phyloP scores from a whole-genome alignment of 2,797 vertebrate genomes.

The Setipinna tenuifilis region DNA sequence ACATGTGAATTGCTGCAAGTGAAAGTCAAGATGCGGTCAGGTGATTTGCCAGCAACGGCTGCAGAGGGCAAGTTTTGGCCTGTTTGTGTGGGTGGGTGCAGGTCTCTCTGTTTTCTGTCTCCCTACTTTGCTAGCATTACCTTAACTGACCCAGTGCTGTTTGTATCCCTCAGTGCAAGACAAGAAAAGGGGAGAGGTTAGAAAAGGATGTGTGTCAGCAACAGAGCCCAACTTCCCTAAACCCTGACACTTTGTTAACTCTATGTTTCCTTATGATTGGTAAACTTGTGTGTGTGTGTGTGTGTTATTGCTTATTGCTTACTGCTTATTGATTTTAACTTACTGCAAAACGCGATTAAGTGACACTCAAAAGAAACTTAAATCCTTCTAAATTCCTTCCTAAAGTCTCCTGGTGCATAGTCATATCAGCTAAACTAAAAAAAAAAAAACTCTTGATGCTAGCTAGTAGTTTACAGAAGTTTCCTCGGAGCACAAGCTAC shows the following conservation, averaged over 20 bases:
- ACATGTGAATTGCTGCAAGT: slow-evolving; percentile 33
- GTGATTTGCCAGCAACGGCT: neutral
- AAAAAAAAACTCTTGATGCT: neutral
- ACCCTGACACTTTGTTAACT: neutral
- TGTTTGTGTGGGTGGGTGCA: neutral
- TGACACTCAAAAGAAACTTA: neutral
- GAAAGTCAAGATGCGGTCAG: slow-evolving; percentile 39
- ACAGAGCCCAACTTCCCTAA: neutral
- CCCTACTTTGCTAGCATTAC: neutral
- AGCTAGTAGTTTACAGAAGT: neutral
- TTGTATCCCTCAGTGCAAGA: neutral
- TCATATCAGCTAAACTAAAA: neutral
- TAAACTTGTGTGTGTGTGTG: neutral
- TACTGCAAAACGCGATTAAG: neutral
- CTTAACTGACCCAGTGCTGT: neutral
- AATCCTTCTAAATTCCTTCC: neutral
- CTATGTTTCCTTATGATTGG: too few relatives aligned
- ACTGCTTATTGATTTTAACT: neutral
- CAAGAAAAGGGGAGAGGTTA: neutral
- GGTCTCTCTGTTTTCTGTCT: neutral
- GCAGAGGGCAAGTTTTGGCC: slow-evolving; percentile 18
- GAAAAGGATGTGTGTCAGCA: slow-evolving; percentile 2
- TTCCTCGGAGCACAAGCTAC: neutral
- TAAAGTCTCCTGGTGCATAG: neutral
- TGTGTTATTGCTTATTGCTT: neutral